Evolutionary conservation across 2,888 invertebrate species (phyloP).

Genomic region (Galeruca laticollis): DNA sequence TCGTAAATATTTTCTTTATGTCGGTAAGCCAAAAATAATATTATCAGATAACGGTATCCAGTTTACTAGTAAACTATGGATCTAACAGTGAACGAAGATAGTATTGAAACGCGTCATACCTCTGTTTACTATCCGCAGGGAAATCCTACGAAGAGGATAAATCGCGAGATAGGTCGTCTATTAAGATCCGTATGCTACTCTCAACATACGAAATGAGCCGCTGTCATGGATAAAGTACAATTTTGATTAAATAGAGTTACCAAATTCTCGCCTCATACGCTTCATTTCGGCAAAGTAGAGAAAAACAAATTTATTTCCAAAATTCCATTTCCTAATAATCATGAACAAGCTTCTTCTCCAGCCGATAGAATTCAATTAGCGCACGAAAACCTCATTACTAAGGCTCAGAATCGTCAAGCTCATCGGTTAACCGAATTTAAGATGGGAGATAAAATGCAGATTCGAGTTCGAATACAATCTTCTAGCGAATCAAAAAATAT

Average conservation of each 20-base stretch:
- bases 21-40: conserved; percentile 12
- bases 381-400: neutral
- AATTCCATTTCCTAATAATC: no score
- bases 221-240: neutral
- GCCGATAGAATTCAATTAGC: conserved; percentile 8
- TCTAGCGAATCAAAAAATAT: conserved; percentile 20
- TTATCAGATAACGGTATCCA: conserved; percentile 17
- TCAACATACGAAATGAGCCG: conserved; percentile 25
- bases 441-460: conserved; percentile 3
- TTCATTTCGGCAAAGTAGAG: conserved; percentile 22
- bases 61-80: conserved; percentile 22
- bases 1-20: conserved; percentile 12
- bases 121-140: conserved; percentile 37
- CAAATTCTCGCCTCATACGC: conserved; percentile 10
- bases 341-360: neutral
- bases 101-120: conserved; percentile 7
- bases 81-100: neutral
- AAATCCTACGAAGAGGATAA: conserved; percentile 22
- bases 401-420: conserved; percentile 22
- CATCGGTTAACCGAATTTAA: conserved; percentile 8
- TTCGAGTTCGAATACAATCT: conserved; percentile 16
- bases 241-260: conserved; percentile 20
- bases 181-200: conserved; percentile 1
- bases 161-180: conserved; percentile 9
- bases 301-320: conserved; percentile 6